Evolutionary conservation across 2,113 vertebrate species (phyloP).

Genomic region (Pionites leucogaster): DNA sequence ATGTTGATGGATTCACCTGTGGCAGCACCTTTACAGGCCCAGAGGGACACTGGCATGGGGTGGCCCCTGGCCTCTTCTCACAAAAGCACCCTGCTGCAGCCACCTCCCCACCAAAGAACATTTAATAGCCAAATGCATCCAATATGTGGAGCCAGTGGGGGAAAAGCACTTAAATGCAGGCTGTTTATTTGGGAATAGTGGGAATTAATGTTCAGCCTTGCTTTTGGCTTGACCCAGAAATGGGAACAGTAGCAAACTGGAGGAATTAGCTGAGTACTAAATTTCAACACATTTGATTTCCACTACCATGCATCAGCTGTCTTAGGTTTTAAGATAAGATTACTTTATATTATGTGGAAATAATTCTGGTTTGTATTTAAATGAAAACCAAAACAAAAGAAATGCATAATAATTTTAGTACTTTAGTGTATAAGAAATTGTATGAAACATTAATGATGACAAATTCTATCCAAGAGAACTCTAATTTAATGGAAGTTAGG

Average conservation of each 20-base stretch:
- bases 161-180: background rate
- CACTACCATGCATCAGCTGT: accelerated
- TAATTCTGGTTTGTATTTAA: background rate
- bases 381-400: background rate
- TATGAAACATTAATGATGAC: background rate
- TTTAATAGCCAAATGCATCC: background rate
- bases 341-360: background rate
- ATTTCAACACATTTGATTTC: background rate
- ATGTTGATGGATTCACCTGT: background rate
- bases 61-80: background rate
- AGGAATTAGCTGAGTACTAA: background rate
- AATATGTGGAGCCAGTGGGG: background rate
- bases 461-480: background rate
- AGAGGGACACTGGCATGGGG: background rate
- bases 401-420: background rate
- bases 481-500: background rate
- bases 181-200: background rate
- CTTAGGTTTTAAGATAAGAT: background rate
- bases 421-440: background rate
- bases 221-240: background rate
- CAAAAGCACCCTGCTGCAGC: background rate
- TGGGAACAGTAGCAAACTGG: background rate
- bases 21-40: background rate
- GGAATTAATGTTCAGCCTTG: background rate
- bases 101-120: background rate